These are phyloP conservation scores for Thunnus albacares DNA, from an alignment of 2,797 vertebrate species.

Conservation along the genomic window DNA sequence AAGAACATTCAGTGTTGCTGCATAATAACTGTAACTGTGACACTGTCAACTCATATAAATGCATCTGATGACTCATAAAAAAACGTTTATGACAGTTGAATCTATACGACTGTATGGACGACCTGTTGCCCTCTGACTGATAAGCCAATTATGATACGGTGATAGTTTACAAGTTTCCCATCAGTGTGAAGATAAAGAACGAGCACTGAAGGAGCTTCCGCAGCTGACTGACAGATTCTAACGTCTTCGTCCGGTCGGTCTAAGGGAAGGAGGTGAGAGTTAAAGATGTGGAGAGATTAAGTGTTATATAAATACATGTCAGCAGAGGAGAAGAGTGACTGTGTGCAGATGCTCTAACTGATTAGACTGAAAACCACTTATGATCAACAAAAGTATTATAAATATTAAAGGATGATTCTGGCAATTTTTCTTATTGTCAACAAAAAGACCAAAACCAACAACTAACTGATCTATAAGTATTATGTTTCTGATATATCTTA, in stretches of 20 bases:
- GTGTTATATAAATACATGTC: background rate
- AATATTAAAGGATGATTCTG: too few relatives aligned
- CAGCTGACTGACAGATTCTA: background rate
- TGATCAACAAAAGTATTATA: too few relatives aligned
- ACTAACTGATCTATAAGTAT: too few relatives aligned
- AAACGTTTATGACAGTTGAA: background rate
- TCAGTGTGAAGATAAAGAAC: background rate
- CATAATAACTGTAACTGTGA: background rate
- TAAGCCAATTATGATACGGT: background rate
- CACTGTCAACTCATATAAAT: too few relatives aligned
- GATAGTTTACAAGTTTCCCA: background rate
- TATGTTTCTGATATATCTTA: too few relatives aligned
- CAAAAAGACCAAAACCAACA: too few relatives aligned
- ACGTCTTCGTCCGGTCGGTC: background rate
- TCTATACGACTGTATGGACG: too few relatives aligned
- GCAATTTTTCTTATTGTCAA: too few relatives aligned
- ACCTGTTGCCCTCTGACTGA: constrained; percentile 8
- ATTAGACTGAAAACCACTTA: background rate
- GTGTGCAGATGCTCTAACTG: background rate
- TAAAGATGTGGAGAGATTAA: background rate
- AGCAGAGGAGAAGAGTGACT: constrained; percentile 20
- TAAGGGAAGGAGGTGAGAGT: background rate
- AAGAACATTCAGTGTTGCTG: background rate
- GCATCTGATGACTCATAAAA: too few relatives aligned
- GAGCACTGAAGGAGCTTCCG: background rate